These are phyloP conservation scores for Rhinichthys osculus DNA, from an alignment of 2,797 vertebrate genomes.

Conservation along the genomic window DNA sequence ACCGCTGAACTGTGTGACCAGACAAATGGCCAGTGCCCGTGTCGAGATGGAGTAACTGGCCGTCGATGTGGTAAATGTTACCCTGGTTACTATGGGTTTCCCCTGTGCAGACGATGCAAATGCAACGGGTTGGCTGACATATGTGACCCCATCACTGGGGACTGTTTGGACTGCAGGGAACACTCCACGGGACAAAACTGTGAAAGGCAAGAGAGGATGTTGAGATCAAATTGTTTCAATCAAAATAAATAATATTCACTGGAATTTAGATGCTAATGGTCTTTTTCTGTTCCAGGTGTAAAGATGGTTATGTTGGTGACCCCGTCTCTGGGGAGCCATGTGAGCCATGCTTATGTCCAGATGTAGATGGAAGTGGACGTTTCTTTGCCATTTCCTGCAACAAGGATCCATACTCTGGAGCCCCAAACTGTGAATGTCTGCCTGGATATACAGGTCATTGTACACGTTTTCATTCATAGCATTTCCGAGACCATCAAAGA, in stretches of 20 bases:
- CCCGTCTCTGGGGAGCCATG: conserved; percentile 77
- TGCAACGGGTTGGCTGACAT: conserved; percentile 80
- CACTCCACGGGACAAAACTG: conserved; percentile 79
- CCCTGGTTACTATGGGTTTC: conserved; percentile 84
- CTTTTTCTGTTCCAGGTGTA: conserved; percentile 76
- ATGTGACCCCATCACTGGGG: conserved; percentile 79
- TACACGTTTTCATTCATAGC: not conserved
- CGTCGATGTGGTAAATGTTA: conserved; percentile 80
- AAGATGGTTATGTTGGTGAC: conserved; percentile 83
- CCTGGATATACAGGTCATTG: conserved; percentile 82
- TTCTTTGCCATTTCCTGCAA: conserved; percentile 87
- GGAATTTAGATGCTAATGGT: not conserved
- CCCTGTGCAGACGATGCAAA: conserved; percentile 79
- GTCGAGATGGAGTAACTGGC: conserved; percentile 73
- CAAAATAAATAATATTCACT: not conserved
- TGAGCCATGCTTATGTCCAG: conserved; percentile 84
- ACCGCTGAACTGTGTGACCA: conserved; percentile 81
- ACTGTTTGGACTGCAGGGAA: conserved; percentile 76
- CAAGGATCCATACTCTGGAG: conserved; percentile 73
- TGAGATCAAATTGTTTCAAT: not conserved
- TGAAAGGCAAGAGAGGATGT: conserved; percentile 75
- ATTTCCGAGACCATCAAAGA: not conserved
- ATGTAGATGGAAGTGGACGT: conserved; percentile 72
- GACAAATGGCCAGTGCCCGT: conserved; percentile 83
- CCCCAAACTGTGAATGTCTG: conserved; percentile 79